phyloP scores from a whole-genome alignment of 2,113 vertebrate species.

The Glaucidium brasilianum region DNA sequence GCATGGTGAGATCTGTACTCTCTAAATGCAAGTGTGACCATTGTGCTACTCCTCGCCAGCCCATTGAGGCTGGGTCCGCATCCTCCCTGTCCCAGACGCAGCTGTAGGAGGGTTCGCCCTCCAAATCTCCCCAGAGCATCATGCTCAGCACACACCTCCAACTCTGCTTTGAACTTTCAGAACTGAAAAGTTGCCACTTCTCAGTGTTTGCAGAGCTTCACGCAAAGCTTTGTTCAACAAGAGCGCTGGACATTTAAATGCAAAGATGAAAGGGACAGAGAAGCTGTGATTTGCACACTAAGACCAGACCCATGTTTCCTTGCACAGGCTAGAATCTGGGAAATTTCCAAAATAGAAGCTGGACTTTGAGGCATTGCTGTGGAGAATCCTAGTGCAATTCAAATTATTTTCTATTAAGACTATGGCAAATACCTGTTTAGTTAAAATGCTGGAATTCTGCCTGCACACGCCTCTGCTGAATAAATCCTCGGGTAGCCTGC shows the following conservation, averaged over 20 bases:
- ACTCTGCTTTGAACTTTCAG: neutral
- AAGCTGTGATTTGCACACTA: neutral
- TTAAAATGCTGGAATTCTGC: slow-evolving; percentile 24
- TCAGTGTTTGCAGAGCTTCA: neutral
- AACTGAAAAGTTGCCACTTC: neutral
- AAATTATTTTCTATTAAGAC: slow-evolving; percentile 8
- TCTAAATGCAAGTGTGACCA: neutral
- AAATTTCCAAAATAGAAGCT: neutral
- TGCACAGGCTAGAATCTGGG: neutral
- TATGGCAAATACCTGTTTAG: neutral
- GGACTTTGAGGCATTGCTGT: neutral
- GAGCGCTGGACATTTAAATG: neutral
- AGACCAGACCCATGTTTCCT: neutral
- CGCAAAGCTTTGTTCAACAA: neutral
- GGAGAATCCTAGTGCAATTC: neutral
- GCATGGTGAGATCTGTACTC: too few relatives aligned
- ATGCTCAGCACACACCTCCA: neutral
- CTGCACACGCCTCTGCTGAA: neutral
- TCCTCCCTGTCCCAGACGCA: neutral
- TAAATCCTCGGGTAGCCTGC: neutral
- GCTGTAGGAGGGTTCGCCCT: neutral
- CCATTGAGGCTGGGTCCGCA: neutral
- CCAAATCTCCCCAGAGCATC: neutral
- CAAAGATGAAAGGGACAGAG: neutral
- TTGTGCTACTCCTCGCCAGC: neutral